phyloP scores from a whole-genome alignment of 1,140 invertebrate genomes.

The Scaptomyza hsui region DNA sequence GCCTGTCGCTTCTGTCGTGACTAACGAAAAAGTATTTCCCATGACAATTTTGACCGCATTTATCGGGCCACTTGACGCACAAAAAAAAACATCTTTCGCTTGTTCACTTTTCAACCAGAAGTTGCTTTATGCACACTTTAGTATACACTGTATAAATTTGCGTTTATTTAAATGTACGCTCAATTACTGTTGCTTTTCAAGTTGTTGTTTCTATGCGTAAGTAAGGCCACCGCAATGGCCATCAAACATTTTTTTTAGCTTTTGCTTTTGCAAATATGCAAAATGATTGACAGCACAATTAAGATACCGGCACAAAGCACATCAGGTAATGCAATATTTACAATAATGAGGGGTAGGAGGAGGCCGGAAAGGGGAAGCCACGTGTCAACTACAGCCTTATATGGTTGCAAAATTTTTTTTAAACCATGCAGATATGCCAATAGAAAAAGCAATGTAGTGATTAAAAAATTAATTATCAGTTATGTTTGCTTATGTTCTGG shows the following conservation, averaged over 20 bases:
- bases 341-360: neutral
- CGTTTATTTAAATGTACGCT: constrained; percentile 56
- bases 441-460: neutral
- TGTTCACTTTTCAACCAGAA: constrained; percentile 4
- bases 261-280: constrained; percentile 71
- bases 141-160: constrained; percentile 9
- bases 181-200: constrained; percentile 36
- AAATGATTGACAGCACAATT: constrained; percentile 81
- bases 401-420: constrained; percentile 30
- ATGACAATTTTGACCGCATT: constrained; percentile 31
- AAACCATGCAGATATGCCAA: constrained; percentile 15
- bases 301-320: constrained; percentile 45
- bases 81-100: constrained; percentile 25
- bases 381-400: constrained; percentile 57
- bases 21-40: neutral
- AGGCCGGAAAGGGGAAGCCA: constrained; percentile 1
- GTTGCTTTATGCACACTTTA: constrained; percentile 35
- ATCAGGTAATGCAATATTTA: constrained; percentile 24
- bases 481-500: neutral
- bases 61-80: constrained; percentile 35
- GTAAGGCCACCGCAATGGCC: constrained; percentile 37
- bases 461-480: neutral
- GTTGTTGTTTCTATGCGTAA: constrained; percentile 28
- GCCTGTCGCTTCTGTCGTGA: constrained; percentile 10
- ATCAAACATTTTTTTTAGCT: constrained; percentile 42